Percentiles rank a stretch among this genome's conserved stretches.
phyloP scores from a whole-genome alignment of 2,797 vertebrate genomes.

The Thamnophis elegans region DNA sequence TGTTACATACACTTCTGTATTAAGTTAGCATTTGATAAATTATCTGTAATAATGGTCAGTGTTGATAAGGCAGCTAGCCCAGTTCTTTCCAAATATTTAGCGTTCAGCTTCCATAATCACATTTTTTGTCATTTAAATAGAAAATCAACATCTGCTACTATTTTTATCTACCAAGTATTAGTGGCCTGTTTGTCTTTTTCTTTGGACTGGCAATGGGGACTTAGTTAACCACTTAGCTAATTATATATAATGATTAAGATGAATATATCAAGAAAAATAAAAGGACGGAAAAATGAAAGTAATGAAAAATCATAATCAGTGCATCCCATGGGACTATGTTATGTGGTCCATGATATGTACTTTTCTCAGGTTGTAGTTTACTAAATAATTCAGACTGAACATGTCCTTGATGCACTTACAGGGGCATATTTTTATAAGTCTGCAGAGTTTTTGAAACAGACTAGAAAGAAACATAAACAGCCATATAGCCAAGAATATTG shows the following conservation, averaged over 20 bases:
- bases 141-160: neutral
- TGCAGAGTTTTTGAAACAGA: constrained; percentile 29
- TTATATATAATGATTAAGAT: neutral
- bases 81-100: neutral
- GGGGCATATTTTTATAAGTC: neutral
- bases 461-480: constrained; percentile 23
- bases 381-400: constrained; percentile 28
- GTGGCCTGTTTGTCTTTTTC: neutral
- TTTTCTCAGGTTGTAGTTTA: constrained; percentile 1
- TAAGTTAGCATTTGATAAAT: neutral
- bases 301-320: neutral
- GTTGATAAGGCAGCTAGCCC: neutral
- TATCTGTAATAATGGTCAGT: neutral
- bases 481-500: neutral
- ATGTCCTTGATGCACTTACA: constrained; percentile 17
- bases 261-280: constrained; percentile 38
- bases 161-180: neutral
- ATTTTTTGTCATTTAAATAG: neutral
- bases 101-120: no score
- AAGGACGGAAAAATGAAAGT: constrained; percentile 35
- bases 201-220: neutral
- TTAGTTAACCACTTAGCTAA: neutral
- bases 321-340: neutral
- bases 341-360: neutral
- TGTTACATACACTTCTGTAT: neutral